Evolutionary conservation across 2,888 invertebrate species (phyloP), one percentile per base, ranked within the genome.

Genomic region (Conops quadrifasciatus): DNA sequence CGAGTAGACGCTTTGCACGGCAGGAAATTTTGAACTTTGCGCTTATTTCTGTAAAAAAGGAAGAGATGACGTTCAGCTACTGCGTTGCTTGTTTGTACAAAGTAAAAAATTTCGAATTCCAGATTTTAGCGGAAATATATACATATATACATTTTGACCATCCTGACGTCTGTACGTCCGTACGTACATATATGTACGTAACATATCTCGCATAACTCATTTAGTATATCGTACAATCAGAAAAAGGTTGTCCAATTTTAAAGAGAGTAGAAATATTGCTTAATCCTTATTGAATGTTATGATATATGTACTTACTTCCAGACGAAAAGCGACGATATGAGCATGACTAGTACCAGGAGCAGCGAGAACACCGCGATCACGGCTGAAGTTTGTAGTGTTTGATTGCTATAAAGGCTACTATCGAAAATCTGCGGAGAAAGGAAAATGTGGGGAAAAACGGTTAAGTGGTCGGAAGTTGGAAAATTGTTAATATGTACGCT

Each of bases 301-400:
- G n/a, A 19, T n/a, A 45, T n/a, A n/a, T n/a, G 69, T 87, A 93
- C 94, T 94, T 89, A 94, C 94, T 94, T 94, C 94, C 94, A 94
- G 86, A 93, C 91, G 79, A 94, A 90, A 80, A 94, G 91, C 80
- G 92, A 92, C 80, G 92, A 93, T 82, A 94, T 90, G 82, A 94
- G 90, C 77, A 94, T 90, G 83, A 93, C 92, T 79, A 93, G 88
- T 78, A 93, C 88, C 78, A 94, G 88, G 73, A 94, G 90, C 80
- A 93, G 89, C 80, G 93, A 93, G 87, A 93, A 93, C 78, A 94
- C 90, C 76, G 91, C 93, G 87, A 94, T 94, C 87, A 93, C 91
- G 80, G 94, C 94, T 78, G 94, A 92, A 78, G 94, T 94, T 87
- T 94, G 94, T 79, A 94, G 88, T 76, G 93, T 92, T 78, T 94